Percentiles rank a stretch among this genome's conserved stretches.
These are phyloP conservation scores for Drosophila fungiperda DNA, from an alignment of 2,888 invertebrate species.

Conservation along the genomic window DNA sequence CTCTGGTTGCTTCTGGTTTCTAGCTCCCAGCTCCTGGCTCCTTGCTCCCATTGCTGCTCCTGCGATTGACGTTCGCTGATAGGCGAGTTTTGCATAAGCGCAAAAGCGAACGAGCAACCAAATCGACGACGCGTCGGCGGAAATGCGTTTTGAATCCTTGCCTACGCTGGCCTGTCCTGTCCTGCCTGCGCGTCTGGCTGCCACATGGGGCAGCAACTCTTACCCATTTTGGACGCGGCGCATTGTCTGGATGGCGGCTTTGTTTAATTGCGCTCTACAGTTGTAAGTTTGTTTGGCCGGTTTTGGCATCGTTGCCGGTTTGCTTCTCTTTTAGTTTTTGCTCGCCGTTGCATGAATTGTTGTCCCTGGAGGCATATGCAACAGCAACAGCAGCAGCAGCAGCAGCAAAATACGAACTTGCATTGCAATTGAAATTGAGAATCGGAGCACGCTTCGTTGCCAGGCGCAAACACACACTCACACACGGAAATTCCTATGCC, in stretches of 20 bases:
- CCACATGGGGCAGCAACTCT: constrained; percentile 46
- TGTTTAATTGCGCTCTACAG: constrained; percentile 75
- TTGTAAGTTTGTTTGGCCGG: constrained; percentile 29
- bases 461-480: constrained; percentile 9
- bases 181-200: constrained; percentile 18
- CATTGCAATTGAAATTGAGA: constrained; percentile 72
- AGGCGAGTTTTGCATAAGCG: constrained; percentile 71
- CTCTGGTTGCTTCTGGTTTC: neutral
- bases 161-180: constrained; percentile 2
- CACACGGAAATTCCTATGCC: constrained; percentile 67
- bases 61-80: constrained; percentile 66
- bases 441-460: constrained; percentile 75
- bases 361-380: constrained; percentile 78
- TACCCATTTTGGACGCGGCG: constrained; percentile 53
- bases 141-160: constrained; percentile 77
- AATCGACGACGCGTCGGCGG: constrained; percentile 55
- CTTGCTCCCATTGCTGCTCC: constrained; percentile 5
- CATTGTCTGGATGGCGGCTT: constrained; percentile 68
- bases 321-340: constrained; percentile 34
- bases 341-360: constrained; percentile 55
- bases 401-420: constrained; percentile 17
- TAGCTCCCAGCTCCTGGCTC: neutral
- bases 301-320: constrained; percentile 26
- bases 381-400: constrained; percentile 13
- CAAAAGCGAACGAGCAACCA: constrained; percentile 49